phyloP scores from a whole-genome alignment of 2,113 vertebrate species.

The Antechinus flavipes region DNA sequence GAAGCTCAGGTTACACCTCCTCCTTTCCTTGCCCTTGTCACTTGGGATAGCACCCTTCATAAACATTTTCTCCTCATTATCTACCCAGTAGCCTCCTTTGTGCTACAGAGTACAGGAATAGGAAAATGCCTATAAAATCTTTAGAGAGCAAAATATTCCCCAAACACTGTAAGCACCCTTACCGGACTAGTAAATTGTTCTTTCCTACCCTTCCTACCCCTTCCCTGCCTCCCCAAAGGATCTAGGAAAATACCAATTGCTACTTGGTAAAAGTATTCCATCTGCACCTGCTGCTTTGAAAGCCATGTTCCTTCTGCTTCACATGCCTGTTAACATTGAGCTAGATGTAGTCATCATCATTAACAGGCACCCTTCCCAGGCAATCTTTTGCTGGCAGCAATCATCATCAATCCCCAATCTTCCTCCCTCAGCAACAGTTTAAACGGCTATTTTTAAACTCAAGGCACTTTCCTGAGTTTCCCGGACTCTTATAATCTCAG shows the following conservation, averaged over 20 bases:
- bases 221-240: neutral
- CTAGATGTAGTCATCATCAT: neutral
- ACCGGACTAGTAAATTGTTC: neutral
- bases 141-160: neutral
- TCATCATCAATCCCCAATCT: conserved; percentile 20
- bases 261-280: neutral
- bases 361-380: neutral
- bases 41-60: neutral
- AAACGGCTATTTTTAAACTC: neutral
- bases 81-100: neutral
- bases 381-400: neutral
- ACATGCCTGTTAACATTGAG: neutral
- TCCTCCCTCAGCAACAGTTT: conserved; percentile 32
- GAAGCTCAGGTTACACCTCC: neutral
- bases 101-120: neutral
- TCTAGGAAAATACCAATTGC: neutral
- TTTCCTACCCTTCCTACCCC: neutral
- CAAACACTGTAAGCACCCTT: neutral
- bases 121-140: neutral
- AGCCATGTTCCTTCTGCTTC: neutral
- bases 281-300: conserved; percentile 15
- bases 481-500: conserved; percentile 33
- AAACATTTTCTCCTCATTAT: neutral
- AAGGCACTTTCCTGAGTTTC: conserved; percentile 37
- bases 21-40: neutral